Percentiles rank a stretch among this genome's conserved stretches.
Evolutionary conservation across 2,797 vertebrate genomes (phyloP).

Genomic region (Sus cebifrons): DNA sequence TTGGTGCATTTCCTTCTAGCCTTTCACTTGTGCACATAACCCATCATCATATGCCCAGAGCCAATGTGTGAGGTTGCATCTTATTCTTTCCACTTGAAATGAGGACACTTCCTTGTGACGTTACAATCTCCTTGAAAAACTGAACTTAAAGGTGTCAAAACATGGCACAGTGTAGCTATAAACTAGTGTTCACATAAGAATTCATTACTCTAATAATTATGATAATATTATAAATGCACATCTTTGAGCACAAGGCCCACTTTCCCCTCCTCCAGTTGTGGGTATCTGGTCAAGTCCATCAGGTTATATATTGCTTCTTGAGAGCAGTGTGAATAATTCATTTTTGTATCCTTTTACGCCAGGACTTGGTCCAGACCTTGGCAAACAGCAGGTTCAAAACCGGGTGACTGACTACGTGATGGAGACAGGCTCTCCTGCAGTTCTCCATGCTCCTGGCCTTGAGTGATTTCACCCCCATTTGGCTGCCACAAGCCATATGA

Average conservation of each 20-base stretch:
- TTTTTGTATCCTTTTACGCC: not conserved
- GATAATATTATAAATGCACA: not conserved
- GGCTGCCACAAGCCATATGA: not conserved
- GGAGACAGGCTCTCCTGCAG: not conserved
- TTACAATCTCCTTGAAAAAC: constrained; percentile 7
- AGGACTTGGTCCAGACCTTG: not conserved
- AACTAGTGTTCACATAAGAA: not conserved
- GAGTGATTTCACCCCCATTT: not conserved
- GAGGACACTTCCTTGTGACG: not conserved
- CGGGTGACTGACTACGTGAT: no score
- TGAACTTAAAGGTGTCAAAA: not conserved
- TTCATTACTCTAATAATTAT: not conserved
- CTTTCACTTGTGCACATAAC: not conserved
- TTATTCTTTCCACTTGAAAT: not conserved
- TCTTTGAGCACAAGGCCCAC: not conserved
- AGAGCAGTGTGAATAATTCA: not conserved
- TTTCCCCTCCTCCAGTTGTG: not conserved
- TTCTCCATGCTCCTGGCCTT: not conserved
- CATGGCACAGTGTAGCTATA: not conserved
- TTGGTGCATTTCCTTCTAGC: not conserved
- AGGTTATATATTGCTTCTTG: not conserved
- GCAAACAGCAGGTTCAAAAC: not conserved
- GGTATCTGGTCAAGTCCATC: not conserved
- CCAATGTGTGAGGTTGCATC: not conserved
- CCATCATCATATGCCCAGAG: not conserved